Percentiles rank a stretch among this genome's conserved stretches.
Conservation (phyloP, 2,888 invertebrate genomes). For the Xanthorhoe designata region DNA sequence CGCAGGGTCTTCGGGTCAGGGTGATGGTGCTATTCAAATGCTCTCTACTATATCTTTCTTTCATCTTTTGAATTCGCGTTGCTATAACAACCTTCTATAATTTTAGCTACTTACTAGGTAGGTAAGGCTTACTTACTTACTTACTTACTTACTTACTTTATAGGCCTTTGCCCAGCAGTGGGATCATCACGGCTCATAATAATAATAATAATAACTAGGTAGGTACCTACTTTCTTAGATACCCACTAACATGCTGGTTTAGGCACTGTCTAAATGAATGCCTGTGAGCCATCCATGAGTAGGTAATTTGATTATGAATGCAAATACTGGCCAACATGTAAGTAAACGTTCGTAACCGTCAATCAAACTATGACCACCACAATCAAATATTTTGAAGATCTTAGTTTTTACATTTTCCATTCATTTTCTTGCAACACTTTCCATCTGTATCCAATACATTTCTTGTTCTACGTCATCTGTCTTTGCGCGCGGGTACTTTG, state of each 20-base stretch:
- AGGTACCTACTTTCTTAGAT: neutral
- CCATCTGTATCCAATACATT: conserved; percentile 16
- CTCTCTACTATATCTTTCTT: conserved; percentile 19
- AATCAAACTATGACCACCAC: neutral
- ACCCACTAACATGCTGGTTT: no score
- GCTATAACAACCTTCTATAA: neutral
- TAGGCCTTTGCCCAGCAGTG: no score
- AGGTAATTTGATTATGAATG: neutral
- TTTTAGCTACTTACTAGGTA: neutral
- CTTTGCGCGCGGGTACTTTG: conserved; percentile 18
- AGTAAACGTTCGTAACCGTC: neutral
- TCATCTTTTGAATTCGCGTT: conserved; percentile 11
- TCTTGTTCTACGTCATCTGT: conserved; percentile 17
- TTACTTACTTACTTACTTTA: no score
- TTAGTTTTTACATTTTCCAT: neutral
- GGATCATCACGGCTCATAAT: no score
- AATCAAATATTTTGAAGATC: neutral
- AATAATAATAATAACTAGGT: no score
- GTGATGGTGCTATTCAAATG: conserved; percentile 53
- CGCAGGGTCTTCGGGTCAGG: conserved; percentile 68
- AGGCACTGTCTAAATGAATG: neutral
- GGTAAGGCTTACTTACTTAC: no score
- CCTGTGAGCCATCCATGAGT: neutral
- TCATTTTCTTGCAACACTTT: conserved; percentile 15
- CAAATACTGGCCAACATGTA: neutral